phyloP scores from a whole-genome alignment of 2,888 invertebrate species.

The Candidula unifasciata region DNA sequence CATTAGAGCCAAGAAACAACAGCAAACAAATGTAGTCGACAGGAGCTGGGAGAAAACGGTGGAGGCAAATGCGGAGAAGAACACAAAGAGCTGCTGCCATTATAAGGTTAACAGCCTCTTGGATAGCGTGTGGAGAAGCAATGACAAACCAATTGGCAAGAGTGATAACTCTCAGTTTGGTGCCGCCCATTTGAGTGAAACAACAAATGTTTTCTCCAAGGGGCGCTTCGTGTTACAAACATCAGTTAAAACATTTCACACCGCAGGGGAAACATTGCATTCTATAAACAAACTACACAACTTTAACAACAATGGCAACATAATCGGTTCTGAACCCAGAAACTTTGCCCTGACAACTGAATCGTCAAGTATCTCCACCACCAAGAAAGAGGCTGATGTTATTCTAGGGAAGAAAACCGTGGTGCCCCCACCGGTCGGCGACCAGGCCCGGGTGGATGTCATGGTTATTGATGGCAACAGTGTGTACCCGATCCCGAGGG shows the following conservation, averaged over 20 bases:
- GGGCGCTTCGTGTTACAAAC: neutral
- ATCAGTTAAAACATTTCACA: neutral
- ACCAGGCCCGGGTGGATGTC: neutral
- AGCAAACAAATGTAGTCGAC: too few species aligned
- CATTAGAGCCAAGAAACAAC: too few species aligned
- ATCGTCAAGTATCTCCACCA: neutral
- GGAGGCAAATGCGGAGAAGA: too few species aligned
- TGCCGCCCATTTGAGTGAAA: too few species aligned
- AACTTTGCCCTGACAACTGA: neutral
- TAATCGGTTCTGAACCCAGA: neutral
- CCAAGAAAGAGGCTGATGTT: neutral
- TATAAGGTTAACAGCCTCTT: neutral
- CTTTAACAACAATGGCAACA: constrained; percentile 25
- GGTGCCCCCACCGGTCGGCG: neutral
- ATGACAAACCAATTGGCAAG: too few species aligned
- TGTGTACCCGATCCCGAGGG: neutral
- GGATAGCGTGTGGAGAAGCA: neutral
- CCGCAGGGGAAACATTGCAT: neutral
- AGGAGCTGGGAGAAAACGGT: too few species aligned
- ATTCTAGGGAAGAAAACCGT: too few species aligned
- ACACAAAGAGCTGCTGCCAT: neutral
- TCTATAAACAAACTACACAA: neutral
- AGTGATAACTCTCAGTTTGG: too few species aligned
- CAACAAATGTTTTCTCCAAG: neutral
- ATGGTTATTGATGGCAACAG: constrained; percentile 4